Conservation (phyloP, 2,888 invertebrate species). For the Eumacrocentrus americanus region DNA sequence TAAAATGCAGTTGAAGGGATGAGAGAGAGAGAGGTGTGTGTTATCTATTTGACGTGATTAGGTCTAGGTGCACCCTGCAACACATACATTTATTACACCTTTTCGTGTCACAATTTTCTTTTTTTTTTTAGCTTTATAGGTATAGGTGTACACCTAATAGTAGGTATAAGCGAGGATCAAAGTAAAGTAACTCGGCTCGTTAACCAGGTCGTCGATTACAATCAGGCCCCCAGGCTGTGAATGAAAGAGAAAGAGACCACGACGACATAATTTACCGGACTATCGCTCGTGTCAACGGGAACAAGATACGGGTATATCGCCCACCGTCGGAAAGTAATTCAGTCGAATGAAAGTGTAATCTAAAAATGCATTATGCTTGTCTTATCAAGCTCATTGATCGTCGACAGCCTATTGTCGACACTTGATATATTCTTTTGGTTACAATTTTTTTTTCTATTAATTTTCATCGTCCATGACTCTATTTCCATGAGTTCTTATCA, state of each 20-base stretch:
- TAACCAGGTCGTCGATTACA: slow-evolving; percentile 13
- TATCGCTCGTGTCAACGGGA: slow-evolving; percentile 9
- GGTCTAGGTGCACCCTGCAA: too few species aligned
- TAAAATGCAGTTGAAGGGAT: too few species aligned
- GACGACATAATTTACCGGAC: slow-evolving; percentile 15
- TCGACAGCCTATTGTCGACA: neutral
- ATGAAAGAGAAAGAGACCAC: neutral
- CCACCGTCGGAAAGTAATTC: slow-evolving; percentile 9
- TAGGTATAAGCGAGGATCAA: neutral
- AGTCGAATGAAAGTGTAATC: neutral
- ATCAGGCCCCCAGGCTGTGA: neutral
- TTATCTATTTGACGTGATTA: too few species aligned
- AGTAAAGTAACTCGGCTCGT: slow-evolving; percentile 1
- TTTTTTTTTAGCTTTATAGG: too few species aligned
- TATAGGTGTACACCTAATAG: neutral
- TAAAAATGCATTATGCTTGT: slow-evolving; percentile 8
- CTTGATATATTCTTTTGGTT: slow-evolving; percentile 3
- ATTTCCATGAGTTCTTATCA: too few species aligned
- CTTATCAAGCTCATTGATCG: slow-evolving; percentile 4
- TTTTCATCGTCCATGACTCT: too few species aligned
- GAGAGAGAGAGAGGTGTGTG: too few species aligned
- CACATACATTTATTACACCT: too few species aligned
- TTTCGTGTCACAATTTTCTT: too few species aligned
- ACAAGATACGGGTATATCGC: slow-evolving; percentile 6
- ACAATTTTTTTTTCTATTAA: neutral